Evolutionary conservation across 2,113 vertebrate genomes (phyloP).

Genomic region (Neotoma lepida): DNA sequence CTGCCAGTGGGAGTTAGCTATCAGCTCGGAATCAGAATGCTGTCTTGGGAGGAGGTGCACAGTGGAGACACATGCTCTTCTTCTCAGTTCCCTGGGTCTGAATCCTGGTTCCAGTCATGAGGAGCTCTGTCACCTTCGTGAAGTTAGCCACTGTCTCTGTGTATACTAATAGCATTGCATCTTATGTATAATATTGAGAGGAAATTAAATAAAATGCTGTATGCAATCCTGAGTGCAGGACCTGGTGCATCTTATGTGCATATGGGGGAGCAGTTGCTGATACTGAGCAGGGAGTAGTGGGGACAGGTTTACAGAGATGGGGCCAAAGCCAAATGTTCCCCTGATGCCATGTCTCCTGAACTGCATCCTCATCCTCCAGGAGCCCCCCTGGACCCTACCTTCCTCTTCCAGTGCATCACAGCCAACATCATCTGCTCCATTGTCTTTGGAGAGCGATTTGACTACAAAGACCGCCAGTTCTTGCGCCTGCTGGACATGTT

Average conservation of each 20-base stretch:
- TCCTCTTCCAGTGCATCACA: neutral
- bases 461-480: slow-evolving; percentile 67
- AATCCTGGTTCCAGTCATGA: neutral
- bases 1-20: no score
- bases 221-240: neutral
- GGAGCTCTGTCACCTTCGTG: neutral
- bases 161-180: neutral
- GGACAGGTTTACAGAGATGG: neutral
- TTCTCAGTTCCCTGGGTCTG: neutral
- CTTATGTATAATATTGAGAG: neutral
- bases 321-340: neutral
- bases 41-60: neutral
- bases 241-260: accelerated
- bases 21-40: neutral
- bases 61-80: neutral
- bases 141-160: neutral
- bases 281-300: neutral
- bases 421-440: slow-evolving; percentile 75
- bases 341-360: neutral
- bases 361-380: neutral
- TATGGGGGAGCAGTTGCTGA: neutral
- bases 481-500: slow-evolving; percentile 41
- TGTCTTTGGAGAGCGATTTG: slow-evolving; percentile 65
- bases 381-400: neutral
- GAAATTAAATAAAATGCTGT: neutral